phyloP scores from a whole-genome alignment of 2,888 invertebrate genomes.

The Halictus quadricinctus region DNA sequence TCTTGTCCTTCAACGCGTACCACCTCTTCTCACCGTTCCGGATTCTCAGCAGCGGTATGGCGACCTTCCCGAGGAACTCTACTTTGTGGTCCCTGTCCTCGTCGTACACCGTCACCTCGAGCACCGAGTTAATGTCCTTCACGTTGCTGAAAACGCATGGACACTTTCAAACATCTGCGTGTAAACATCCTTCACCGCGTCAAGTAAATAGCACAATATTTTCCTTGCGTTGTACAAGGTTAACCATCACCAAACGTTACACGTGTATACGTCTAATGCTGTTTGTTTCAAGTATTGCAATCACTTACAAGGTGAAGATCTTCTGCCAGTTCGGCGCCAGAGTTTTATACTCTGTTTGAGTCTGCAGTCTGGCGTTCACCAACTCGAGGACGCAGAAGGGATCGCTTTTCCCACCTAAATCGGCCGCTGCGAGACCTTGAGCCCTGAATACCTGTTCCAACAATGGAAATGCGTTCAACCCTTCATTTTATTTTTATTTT shows the following conservation, averaged over 20 bases:
- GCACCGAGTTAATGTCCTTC: conserved; percentile 97
- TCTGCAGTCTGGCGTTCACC: conserved; percentile 96
- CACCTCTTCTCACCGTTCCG: conserved; percentile 96
- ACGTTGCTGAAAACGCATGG: conserved; percentile 86
- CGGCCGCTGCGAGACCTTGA: conserved; percentile 95
- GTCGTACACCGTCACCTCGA: conserved; percentile 98
- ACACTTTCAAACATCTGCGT: not conserved
- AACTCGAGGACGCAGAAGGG: conserved; percentile 99
- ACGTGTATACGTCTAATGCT: not conserved
- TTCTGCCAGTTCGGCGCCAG: conserved; percentile 98
- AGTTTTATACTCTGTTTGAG: conserved; percentile 99
- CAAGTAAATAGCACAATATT: not conserved
- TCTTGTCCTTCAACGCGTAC: conserved; percentile 98
- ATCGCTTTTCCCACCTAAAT: conserved; percentile 98
- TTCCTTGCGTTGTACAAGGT: not conserved
- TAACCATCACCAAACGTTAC: not conserved
- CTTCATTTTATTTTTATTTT: not conserved
- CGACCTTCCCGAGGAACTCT: conserved; percentile 97
- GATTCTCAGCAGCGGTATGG: conserved; percentile 93
- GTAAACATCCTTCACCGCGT: not conserved
- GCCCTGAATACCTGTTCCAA: conserved; percentile 83
- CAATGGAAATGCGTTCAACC: not conserved
- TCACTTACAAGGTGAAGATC: conserved; percentile 96
- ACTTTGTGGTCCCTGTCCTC: conserved; percentile 99
- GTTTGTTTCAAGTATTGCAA: not conserved